Evolutionary conservation across 2,888 invertebrate species (phyloP), one percentile per base, ranked within the genome.

Genomic region (Metacarcinus magister): DNA sequence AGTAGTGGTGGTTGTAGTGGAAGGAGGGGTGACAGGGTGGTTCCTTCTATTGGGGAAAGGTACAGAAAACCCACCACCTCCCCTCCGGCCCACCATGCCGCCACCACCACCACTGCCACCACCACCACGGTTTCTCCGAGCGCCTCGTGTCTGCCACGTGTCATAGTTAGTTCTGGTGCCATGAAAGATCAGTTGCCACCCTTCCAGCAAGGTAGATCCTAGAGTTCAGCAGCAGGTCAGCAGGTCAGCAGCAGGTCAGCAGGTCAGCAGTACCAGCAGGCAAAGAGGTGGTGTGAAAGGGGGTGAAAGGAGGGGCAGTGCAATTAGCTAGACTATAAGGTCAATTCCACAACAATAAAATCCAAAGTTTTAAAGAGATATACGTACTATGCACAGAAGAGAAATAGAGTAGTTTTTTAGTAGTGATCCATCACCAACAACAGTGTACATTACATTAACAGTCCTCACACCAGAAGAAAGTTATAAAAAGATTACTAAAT

Each of bases 121-220:
- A 44, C 93, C 96, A 94, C 96, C 96, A 54, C 96, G 94, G 75
- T 96, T 94, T 54, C 93, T 92, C 82, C 96, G 96, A 60, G 94
- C 96, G 32, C 96, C 94, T 48, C 96, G 92, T 82, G 95, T 87
- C 95, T 96, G 96, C 96, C 96, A 96, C 89, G 87, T 95, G 92
- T 96, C 96, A 75, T 96, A 95, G 95, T 96, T 96, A 90, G 75
- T 96, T 94, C 94, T 96, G 93, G 96, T 96, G 91, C 96, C 96
- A 95, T 96, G 93, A 96, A 96, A 96, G 93, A 96, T 96, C 93
- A 96, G 94, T 19, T 48, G 60, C 96, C 96, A 96, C 75, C 91
- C 92, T 48, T 96, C 93, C 95, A 96, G 95, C 23, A 96, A 90
- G 89, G 96, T 96, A 54, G 95, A 87, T 60, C 92, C 96, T 96